Conservation (phyloP, 2,888 invertebrate species). For the Xylophagus ater region DNA sequence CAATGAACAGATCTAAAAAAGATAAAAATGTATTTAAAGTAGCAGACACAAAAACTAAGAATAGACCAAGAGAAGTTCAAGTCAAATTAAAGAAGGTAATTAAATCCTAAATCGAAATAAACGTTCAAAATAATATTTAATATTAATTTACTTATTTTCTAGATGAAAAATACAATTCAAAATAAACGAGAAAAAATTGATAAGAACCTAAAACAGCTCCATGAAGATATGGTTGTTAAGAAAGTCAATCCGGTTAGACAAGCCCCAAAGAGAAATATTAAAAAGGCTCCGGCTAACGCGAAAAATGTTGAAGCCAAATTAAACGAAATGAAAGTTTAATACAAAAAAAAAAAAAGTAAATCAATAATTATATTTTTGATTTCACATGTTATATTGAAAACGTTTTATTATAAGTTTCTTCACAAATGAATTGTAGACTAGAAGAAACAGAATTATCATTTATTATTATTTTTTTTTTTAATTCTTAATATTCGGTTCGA, state of each 20-base stretch:
- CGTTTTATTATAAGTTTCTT: no score
- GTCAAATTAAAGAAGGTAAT: conserved; percentile 36
- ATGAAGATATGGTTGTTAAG: conserved; percentile 37
- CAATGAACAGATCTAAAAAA: conserved; percentile 29
- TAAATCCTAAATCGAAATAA: not conserved
- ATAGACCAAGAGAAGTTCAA: conserved; percentile 37
- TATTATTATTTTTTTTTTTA: no score
- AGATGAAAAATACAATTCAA: conserved; percentile 36
- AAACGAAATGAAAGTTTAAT: conserved; percentile 32
- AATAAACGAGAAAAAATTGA: conserved; percentile 35
- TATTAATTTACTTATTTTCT: conserved; percentile 2
- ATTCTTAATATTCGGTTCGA: no score
- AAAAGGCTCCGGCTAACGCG: conserved; percentile 28
- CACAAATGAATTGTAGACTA: no score
- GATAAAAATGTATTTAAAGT: conserved; percentile 36
- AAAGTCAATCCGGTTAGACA: conserved; percentile 23
- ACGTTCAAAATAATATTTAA: not conserved
- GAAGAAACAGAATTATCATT: no score
- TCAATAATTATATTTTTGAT: no score
- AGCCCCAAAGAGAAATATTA: conserved; percentile 15
- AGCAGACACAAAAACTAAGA: conserved; percentile 26
- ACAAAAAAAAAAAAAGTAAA: not conserved
- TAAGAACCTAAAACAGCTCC: conserved; percentile 32
- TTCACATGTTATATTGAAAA: no score
- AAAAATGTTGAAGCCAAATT: conserved; percentile 29